Percentiles rank a stretch among this genome's conserved stretches.
These are phyloP conservation scores for Eilema griseolum DNA, from an alignment of 2,888 invertebrate genomes.

Conservation along the genomic window DNA sequence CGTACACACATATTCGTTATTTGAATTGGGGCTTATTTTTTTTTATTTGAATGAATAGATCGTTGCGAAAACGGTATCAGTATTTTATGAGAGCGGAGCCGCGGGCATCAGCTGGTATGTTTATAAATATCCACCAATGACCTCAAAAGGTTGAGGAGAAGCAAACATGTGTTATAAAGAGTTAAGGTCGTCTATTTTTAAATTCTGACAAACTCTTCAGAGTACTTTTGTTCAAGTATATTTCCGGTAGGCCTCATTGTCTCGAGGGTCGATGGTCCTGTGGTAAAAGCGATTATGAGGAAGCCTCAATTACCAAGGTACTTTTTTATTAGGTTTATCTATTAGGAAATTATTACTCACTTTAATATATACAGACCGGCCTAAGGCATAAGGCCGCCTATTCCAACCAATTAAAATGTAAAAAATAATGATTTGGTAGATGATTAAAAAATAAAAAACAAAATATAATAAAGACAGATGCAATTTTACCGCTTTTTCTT, in stretches of 20 bases:
- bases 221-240: neutral
- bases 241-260: neutral
- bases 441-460: no score
- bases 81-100: neutral
- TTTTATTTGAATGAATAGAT: neutral
- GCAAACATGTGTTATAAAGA: neutral
- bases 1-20: no score
- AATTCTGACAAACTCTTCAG: neutral
- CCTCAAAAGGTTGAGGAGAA: neutral
- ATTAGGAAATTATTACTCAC: neutral
- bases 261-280: neutral
- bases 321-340: neutral
- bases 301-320: neutral
- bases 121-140: neutral
- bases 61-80: neutral
- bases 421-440: no score
- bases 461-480: no score
- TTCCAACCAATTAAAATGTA: no score
- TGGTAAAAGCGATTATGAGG: neutral
- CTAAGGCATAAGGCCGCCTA: no score
- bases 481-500: no score
- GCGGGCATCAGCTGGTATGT: neutral
- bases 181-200: constrained; percentile 10
- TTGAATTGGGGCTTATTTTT: no score
- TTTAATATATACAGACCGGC: no score